A percentile compares a stretch with the other conserved stretches of the same genome.
Evolutionary conservation across 2,888 invertebrate genomes (phyloP).

Genomic region (Cheilosia pagana): DNA sequence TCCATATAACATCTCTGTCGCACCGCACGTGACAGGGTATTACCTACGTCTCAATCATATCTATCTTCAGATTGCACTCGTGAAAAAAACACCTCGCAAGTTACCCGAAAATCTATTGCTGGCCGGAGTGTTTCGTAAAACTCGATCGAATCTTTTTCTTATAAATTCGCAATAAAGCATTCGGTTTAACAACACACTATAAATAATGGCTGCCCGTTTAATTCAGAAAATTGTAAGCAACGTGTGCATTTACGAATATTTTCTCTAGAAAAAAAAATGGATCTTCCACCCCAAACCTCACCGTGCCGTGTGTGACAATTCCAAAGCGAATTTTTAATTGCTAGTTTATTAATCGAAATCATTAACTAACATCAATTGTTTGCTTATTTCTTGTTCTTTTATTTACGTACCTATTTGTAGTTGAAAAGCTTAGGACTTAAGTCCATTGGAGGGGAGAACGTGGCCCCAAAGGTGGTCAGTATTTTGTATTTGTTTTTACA

Average conservation of each 20-base stretch:
- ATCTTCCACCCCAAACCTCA: not conserved
- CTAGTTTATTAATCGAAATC: slow-evolving; percentile 15
- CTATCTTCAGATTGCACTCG: slow-evolving; percentile 53
- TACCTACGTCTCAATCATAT: not conserved
- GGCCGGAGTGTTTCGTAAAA: slow-evolving; percentile 42
- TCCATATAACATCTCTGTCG: slow-evolving; percentile 29
- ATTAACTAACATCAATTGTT: slow-evolving; percentile 38
- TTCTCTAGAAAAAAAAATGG: slow-evolving; percentile 11
- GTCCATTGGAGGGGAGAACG: slow-evolving; percentile 56
- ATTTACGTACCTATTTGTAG: slow-evolving; percentile 57
- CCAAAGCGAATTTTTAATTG: slow-evolving; percentile 9
- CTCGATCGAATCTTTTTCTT: slow-evolving; percentile 11
- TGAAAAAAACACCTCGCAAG: slow-evolving; percentile 49
- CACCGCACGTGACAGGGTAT: slow-evolving; percentile 58
- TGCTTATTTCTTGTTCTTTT: slow-evolving; percentile 32
- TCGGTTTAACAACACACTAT: slow-evolving; percentile 14
- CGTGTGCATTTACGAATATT: slow-evolving; percentile 3
- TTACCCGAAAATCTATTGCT: slow-evolving; percentile 48
- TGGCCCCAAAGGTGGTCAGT: slow-evolving; percentile 67
- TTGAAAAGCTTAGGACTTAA: slow-evolving; percentile 67
- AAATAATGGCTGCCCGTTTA: slow-evolving; percentile 82
- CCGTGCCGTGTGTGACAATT: slow-evolving; percentile 30
- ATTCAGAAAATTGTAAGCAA: slow-evolving; percentile 83
- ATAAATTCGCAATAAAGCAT: slow-evolving; percentile 12
- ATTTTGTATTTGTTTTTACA: slow-evolving; percentile 68